A percentile compares a stretch with the other conserved stretches of the same genome.
Evolutionary conservation across 2,888 invertebrate species (phyloP).

Genomic region (Morpho deidamia): DNA sequence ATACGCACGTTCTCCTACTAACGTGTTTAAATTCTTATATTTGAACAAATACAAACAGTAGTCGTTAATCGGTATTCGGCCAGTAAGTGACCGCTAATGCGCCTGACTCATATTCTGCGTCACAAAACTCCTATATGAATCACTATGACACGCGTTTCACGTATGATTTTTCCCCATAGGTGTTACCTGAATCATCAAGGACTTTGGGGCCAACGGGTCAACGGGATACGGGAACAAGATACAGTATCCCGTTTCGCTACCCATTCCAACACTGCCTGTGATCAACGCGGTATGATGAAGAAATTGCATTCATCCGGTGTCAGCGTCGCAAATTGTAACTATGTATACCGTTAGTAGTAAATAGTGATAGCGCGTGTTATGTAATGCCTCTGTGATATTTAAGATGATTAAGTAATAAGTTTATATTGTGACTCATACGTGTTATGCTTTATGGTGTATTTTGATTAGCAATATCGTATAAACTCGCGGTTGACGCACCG

Average conservation of each 20-base stretch:
- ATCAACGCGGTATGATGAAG: conserved; percentile 58
- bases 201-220: conserved; percentile 23
- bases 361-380: conserved; percentile 31
- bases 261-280: conserved; percentile 69
- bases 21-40: conserved; percentile 2
- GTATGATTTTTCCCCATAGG: conserved; percentile 56
- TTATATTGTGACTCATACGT: conserved; percentile 52
- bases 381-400: conserved; percentile 70
- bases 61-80: conserved; percentile 19
- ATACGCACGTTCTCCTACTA: conserved; percentile 2
- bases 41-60: conserved; percentile 6
- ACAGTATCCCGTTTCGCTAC: conserved; percentile 38
- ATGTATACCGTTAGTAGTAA: conserved; percentile 25
- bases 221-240: conserved; percentile 16
- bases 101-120: conserved; percentile 59
- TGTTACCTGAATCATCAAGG: conserved; percentile 34
- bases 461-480: conserved; percentile 47
- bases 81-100: conserved; percentile 39
- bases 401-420: conserved; percentile 52
- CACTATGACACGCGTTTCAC: conserved; percentile 41
- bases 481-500: conserved; percentile 25
- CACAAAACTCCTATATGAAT: conserved; percentile 47
- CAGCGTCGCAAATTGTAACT: conserved; percentile 52
- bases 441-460: conserved; percentile 42
- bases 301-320: conserved; percentile 69